Conservation (phyloP, 2,888 invertebrate genomes). For the Erebia ligea region DNA sequence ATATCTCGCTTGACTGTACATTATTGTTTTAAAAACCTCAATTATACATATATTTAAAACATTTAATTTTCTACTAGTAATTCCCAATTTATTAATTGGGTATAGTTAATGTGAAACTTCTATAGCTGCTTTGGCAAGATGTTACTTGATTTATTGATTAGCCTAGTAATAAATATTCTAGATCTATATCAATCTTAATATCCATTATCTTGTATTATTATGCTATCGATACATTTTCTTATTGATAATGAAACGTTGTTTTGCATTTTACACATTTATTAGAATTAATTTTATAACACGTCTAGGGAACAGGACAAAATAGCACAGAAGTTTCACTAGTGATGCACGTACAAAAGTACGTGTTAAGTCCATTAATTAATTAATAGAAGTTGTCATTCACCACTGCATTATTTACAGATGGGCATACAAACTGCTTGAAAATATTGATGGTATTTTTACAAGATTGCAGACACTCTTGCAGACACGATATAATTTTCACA, state of each 20-base stretch:
- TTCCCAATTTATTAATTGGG: neutral
- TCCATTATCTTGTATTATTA: neutral
- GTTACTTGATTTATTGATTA: neutral
- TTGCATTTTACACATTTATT: conserved; percentile 8
- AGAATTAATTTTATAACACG: neutral
- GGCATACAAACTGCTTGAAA: conserved; percentile 28
- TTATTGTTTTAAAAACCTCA: neutral
- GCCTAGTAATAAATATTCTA: neutral
- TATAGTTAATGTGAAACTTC: conserved; percentile 11
- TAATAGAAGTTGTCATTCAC: conserved; percentile 7
- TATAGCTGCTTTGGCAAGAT: neutral
- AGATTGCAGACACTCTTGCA: conserved; percentile 29
- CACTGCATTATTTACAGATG: conserved; percentile 36
- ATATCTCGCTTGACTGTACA: neutral
- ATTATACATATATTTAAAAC: neutral
- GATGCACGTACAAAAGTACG: conserved; percentile 19
- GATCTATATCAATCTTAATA: neutral
- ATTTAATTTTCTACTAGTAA: neutral
- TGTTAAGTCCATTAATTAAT: conserved; percentile 2
- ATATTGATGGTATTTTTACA: conserved; percentile 27
- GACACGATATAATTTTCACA: conserved; percentile 15
- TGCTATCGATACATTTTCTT: neutral
- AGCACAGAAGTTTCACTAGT: conserved; percentile 11
- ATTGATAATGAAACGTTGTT: neutral
- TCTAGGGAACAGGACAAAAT: neutral